Evolutionary conservation across 2,113 vertebrate species (phyloP), one percentile per base, ranked within the genome.

Genomic region (Proteles cristata): DNA sequence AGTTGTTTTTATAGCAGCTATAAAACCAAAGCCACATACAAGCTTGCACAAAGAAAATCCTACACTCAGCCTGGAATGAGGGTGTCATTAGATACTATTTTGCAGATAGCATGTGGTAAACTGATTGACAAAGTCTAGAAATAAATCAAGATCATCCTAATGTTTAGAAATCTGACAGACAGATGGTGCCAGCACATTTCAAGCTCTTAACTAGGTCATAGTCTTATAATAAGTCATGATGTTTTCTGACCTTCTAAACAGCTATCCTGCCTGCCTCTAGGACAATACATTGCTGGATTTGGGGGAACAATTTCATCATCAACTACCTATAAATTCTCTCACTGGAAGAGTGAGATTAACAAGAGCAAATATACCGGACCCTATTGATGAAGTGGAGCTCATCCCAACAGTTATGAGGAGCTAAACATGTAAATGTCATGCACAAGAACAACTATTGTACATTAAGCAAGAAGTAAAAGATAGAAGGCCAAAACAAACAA

Each of bases 71-170:
- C 53, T 83, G 31, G 77, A 94, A 93, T 21, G 50, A 96, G 28
- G 33, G 76, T 93, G 28, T 79, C 79, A 87, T 5, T 87, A 79
- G 63, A 91, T 83, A 96, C 77, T 74, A 1, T 89, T 96, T 87
- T 90, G 11, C 50, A 93, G 43, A 89, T 65, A 86, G 12, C 35
- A 92, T 92, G 33, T 88, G 63, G 80, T 76, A 50, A 65, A 82
- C 80, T 97, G 86, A 90, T 50, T 65, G 94, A 90, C 83, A 95
- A 87, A 92, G 82, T 63, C 35, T 81, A 96, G 87, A 96, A 93
- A 96, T 87, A 93, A 95, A 81, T 93, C 58, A 94, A 82, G 94
- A 97, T 94, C 45, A 93, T 88, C 14, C 12, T 94, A 71, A 96
- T 28, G 45, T 79, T 96, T 85, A 88, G 58, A 61, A 96, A 82